Conservation (phyloP, 2,888 invertebrate species). For the Villa cingulata region DNA sequence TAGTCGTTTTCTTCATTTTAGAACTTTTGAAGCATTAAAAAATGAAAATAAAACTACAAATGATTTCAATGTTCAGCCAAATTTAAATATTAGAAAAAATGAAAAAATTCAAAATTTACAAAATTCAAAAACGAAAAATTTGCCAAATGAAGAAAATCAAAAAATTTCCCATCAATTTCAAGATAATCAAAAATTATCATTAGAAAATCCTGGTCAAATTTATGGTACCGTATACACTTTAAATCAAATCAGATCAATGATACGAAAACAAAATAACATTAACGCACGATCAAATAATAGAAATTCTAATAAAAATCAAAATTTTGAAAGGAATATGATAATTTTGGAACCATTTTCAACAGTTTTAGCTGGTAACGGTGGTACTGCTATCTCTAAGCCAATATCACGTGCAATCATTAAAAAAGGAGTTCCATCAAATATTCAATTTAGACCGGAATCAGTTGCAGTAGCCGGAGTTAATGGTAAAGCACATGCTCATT, state of each 20-base stretch:
- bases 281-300: slow-evolving; percentile 22
- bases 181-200: too few relatives aligned
- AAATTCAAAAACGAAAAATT: neutral
- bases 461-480: slow-evolving; percentile 62
- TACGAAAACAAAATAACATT: too few relatives aligned
- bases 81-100: too few relatives aligned
- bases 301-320: slow-evolving; percentile 25
- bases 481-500: slow-evolving; percentile 61
- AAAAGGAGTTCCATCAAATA: slow-evolving; percentile 45
- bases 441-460: slow-evolving; percentile 52
- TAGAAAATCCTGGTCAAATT: neutral
- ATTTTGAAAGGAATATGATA: slow-evolving; percentile 33
- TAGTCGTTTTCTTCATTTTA: slow-evolving; percentile 19
- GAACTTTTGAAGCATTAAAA: slow-evolving; percentile 10
- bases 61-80: neutral
- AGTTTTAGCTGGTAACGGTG: slow-evolving; percentile 50
- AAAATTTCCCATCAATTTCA: too few relatives aligned
- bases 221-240: neutral
- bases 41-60: neutral
- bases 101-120: slow-evolving; percentile 3
- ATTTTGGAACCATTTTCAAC: slow-evolving; percentile 52
- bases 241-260: neutral
- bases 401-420: slow-evolving; percentile 50
- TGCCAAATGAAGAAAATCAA: too few relatives aligned
- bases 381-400: slow-evolving; percentile 56